A percentile compares a stretch with the other conserved stretches of the same genome.
Conservation (phyloP, 2,888 invertebrate genomes). For the Aspidapion aeneum region DNA sequence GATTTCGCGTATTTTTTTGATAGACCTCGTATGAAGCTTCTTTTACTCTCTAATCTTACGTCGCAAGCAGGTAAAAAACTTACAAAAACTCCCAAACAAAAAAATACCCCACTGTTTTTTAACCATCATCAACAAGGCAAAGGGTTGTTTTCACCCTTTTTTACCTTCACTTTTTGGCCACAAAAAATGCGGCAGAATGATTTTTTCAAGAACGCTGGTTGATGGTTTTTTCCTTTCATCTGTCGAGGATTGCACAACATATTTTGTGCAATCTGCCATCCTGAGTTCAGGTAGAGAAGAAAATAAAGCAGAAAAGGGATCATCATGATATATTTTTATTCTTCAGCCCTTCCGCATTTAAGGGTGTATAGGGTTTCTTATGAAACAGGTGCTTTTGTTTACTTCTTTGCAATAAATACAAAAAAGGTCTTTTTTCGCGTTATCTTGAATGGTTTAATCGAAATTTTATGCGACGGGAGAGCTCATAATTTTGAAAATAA, state of each 20-base stretch:
- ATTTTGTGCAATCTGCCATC: conserved; percentile 25
- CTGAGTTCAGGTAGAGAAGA: conserved; percentile 24
- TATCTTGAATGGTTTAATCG: background rate
- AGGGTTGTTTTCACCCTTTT: conserved; percentile 11
- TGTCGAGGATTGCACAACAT: conserved; percentile 19
- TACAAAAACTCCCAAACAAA: background rate
- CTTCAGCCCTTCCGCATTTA: background rate
- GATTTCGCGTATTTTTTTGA: no score
- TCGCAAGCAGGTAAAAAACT: background rate
- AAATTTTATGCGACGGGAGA: background rate
- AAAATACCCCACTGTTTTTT: background rate
- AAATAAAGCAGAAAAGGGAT: conserved; percentile 8
- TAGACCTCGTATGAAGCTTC: no score
- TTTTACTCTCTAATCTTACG: background rate
- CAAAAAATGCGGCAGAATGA: conserved; percentile 5
- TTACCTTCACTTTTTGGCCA: conserved; percentile 1
- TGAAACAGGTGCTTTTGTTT: background rate
- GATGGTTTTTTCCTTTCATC: background rate
- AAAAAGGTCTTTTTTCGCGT: background rate
- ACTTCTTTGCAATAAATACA: background rate
- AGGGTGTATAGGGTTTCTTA: background rate
- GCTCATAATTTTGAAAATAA: background rate
- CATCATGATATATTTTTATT: conserved; percentile 1
- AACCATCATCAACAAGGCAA: background rate
- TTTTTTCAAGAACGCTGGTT: background rate